Percentiles rank a stretch among this genome's conserved stretches.
Evolutionary conservation across 2,113 vertebrate genomes (phyloP).

Genomic region (Pavo muticus): DNA sequence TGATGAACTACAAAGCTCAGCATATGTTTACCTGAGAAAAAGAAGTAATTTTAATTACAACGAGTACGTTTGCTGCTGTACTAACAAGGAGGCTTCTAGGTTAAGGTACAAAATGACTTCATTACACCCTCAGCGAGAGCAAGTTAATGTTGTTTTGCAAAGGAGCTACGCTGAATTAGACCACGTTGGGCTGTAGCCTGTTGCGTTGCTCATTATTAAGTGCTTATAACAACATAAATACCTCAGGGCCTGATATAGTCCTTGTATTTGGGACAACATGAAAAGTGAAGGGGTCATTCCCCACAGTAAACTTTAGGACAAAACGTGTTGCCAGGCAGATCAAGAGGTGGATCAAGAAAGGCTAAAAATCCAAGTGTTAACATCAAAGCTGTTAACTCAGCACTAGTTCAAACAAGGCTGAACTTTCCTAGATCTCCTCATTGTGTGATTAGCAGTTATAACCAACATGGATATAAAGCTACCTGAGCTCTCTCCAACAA

Average conservation of each 20-base stretch:
- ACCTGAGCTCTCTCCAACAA: not conserved
- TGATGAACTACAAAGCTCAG: slow-evolving; percentile 17
- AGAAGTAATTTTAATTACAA: not conserved
- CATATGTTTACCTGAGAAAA: slow-evolving; percentile 34
- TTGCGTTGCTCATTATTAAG: not conserved
- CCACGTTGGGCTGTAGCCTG: not conserved
- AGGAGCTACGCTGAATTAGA: not conserved
- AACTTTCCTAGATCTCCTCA: not conserved
- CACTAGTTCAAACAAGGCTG: not conserved
- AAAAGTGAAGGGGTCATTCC: not conserved
- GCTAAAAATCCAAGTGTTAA: not conserved
- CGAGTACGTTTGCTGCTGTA: not conserved
- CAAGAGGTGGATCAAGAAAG: not conserved
- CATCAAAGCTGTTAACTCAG: not conserved
- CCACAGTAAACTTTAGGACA: not conserved
- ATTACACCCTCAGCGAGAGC: not conserved
- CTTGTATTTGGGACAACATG: rapidly evolving
- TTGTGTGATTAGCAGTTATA: not conserved
- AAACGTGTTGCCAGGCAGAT: not conserved
- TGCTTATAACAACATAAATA: rapidly evolving
- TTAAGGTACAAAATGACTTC: not conserved
- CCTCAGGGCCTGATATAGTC: not conserved
- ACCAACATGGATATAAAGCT: not conserved
- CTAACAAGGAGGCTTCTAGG: slow-evolving; percentile 6
- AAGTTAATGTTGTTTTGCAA: not conserved